Percentiles rank a stretch among this genome's conserved stretches.
Conservation (phyloP, 2,888 invertebrate genomes). For the Invenusta paracnida region DNA sequence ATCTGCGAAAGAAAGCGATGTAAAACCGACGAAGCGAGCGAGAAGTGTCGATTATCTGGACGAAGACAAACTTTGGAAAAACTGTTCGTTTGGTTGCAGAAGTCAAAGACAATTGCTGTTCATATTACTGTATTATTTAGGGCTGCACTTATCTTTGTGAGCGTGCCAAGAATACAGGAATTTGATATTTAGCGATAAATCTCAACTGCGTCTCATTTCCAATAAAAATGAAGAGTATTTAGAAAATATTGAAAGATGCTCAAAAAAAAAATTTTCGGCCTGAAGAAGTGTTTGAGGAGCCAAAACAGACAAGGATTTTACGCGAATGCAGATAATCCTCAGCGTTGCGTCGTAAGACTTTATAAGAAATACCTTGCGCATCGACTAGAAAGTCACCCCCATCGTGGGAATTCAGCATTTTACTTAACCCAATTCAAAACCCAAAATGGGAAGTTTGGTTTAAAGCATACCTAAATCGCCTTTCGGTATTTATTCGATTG, state of each 20-base stretch:
- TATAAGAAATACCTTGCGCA: no score
- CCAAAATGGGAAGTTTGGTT: no score
- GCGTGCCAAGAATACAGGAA: slow-evolving; percentile 16
- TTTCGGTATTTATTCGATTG: no score
- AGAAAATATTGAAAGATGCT: slow-evolving; percentile 4
- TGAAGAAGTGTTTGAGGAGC: slow-evolving; percentile 29
- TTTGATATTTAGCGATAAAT: slow-evolving; percentile 16
- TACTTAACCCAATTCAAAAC: no score
- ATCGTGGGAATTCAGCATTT: no score
- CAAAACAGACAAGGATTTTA: slow-evolving; percentile 28
- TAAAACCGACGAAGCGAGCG: slow-evolving; percentile 1
- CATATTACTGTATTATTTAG: slow-evolving; percentile 23
- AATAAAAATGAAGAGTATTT: slow-evolving; percentile 19
- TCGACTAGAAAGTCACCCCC: no score
- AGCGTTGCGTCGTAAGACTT: no score
- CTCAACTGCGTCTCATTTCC: slow-evolving; percentile 13
- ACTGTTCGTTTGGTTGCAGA: neutral
- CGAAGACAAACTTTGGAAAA: slow-evolving; percentile 28
- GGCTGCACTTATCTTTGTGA: neutral
- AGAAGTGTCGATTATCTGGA: neutral
- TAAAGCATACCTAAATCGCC: no score
- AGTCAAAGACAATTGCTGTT: neutral
- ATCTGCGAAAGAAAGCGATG: slow-evolving; percentile 19
- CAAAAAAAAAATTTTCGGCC: slow-evolving; percentile 17
- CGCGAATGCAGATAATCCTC: slow-evolving; percentile 11